A percentile compares a stretch with the other conserved stretches of the same genome.
Conservation (phyloP, 2,888 invertebrate genomes). For the Limnephilus marmoratus region DNA sequence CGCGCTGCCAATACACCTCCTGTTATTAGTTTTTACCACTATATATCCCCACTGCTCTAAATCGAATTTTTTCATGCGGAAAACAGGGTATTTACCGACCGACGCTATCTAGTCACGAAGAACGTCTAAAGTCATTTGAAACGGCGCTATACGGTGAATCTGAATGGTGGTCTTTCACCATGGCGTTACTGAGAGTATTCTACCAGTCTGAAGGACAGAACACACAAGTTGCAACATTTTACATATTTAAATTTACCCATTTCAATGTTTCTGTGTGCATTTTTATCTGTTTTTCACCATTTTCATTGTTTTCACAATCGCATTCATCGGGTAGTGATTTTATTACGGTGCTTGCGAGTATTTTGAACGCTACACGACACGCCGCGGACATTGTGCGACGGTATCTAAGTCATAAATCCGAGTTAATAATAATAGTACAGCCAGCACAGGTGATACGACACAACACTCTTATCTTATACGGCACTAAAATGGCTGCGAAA, state of each 20-base stretch:
- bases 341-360: background rate
- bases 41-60: too few species aligned
- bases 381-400: background rate
- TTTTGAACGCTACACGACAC: background rate
- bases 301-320: background rate
- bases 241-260: background rate
- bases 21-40: too few species aligned
- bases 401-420: slow-evolving; percentile 2
- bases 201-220: background rate
- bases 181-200: background rate
- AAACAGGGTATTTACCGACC: too few species aligned
- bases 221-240: background rate
- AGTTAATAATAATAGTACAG: background rate
- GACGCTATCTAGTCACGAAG: too few species aligned
- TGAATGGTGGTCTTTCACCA: background rate
- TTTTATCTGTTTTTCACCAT: background rate
- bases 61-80: too few species aligned
- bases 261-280: background rate
- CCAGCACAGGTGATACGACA: background rate
- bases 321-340: background rate
- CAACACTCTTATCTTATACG: background rate
- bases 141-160: too few species aligned
- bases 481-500: background rate
- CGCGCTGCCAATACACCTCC: too few species aligned
- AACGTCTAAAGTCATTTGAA: too few species aligned